Evolutionary conservation across 1,140 invertebrate species (phyloP).

Genomic region (Apocrypta bakeri): DNA sequence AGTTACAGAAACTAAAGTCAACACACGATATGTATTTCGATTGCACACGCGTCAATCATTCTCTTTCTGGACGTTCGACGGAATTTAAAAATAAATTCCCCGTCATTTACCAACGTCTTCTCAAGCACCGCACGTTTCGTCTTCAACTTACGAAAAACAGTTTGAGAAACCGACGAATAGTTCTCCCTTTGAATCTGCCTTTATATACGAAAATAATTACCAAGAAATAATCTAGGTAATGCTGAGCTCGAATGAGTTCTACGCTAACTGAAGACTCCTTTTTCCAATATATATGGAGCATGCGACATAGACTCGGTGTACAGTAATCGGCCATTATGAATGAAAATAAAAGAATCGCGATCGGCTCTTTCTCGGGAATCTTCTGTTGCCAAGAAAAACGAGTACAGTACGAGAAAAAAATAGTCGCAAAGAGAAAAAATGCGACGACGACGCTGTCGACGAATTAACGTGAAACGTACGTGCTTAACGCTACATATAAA

Average conservation of each 20-base stretch:
- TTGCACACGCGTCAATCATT: not conserved
- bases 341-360: slow-evolving; percentile 40
- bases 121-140: not conserved
- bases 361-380: slow-evolving; percentile 10
- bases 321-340: slow-evolving; percentile 8
- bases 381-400: not conserved
- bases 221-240: no score
- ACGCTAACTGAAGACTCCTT: no score
- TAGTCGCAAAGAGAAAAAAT: not conserved
- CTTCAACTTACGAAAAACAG: not conserved
- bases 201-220: no score
- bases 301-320: not conserved
- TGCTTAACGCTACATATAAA: no score
- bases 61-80: not conserved
- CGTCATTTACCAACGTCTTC: not conserved
- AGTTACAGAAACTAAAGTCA: not conserved
- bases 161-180: no score
- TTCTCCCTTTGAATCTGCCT: no score
- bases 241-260: no score
- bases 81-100: slow-evolving; percentile 4
- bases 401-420: not conserved
- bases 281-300: not conserved
- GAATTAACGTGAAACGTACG: slow-evolving; percentile 27
- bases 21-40: not conserved
- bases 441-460: slow-evolving; percentile 24